phyloP scores from a whole-genome alignment of 1,140 invertebrate genomes.

The Triops longicaudatus region DNA sequence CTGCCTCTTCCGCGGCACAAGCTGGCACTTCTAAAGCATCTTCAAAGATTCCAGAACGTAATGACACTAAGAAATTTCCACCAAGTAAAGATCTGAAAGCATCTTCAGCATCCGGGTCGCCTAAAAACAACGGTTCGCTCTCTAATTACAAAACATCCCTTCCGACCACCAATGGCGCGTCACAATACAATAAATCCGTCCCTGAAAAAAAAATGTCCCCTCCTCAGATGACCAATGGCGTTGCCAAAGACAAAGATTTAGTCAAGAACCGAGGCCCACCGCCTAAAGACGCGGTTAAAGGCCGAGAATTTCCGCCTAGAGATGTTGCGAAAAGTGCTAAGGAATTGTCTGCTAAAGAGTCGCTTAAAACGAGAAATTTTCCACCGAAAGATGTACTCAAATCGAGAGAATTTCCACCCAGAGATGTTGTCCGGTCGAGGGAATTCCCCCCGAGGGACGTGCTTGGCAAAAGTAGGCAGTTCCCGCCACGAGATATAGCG shows the following conservation, averaged over 20 bases:
- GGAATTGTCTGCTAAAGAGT: conserved; percentile 41
- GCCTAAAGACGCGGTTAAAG: not conserved
- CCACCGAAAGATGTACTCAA: conserved; percentile 17
- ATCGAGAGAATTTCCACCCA: conserved; percentile 41
- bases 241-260: not conserved
- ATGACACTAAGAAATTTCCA: not conserved
- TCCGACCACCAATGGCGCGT: not conserved
- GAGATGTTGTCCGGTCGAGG: conserved; percentile 40
- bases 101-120: not conserved
- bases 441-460: conserved; percentile 47
- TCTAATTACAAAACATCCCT: not conserved
- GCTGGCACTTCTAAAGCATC: not conserved
- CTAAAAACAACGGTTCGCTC: not conserved
- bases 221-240: not conserved
- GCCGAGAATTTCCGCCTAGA: conserved; percentile 26
- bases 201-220: not conserved
- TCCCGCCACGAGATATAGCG: conserved; percentile 20
- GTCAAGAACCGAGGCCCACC: not conserved
- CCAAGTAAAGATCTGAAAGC: not conserved
- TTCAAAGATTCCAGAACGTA: not conserved
- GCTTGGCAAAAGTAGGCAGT: conserved; percentile 29
- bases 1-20: not conserved
- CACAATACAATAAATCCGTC: not conserved
- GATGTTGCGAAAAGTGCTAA: conserved; percentile 34
- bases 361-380: conserved; percentile 34